These are phyloP conservation scores for Australoheros facetus DNA, from an alignment of 2,797 vertebrate genomes.

Conservation along the genomic window DNA sequence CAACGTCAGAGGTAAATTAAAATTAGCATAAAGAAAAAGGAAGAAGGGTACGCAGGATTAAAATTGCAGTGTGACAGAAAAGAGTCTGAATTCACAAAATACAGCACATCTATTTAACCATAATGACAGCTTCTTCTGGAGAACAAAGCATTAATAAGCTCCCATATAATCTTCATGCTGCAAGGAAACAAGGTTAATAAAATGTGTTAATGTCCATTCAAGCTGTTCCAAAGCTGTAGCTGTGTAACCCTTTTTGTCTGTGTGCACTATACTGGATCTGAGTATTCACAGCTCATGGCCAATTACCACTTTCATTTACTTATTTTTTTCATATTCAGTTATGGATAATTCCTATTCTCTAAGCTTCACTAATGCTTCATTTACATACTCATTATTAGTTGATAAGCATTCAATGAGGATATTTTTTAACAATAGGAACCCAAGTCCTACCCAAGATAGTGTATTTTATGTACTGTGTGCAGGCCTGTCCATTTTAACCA, in stretches of 20 bases:
- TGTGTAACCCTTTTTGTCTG: background rate
- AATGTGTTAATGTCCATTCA: background rate
- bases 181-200: background rate
- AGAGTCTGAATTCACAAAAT: background rate
- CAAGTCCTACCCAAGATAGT: background rate
- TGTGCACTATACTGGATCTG: background rate
- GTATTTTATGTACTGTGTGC: background rate
- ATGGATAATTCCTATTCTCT: no score
- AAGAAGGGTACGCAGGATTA: background rate
- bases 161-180: background rate
- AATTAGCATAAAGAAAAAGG: background rate
- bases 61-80: background rate
- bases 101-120: background rate
- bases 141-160: background rate
- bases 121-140: background rate
- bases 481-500: background rate
- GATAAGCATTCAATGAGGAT: background rate
- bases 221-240: background rate
- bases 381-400: background rate
- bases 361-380: background rate
- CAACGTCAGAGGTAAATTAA: background rate
- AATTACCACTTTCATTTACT: background rate
- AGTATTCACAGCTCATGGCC: background rate
- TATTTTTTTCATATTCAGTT: background rate
- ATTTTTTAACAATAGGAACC: background rate